phyloP scores from a whole-genome alignment of 2,113 vertebrate species.

The Corythaeola cristata region DNA sequence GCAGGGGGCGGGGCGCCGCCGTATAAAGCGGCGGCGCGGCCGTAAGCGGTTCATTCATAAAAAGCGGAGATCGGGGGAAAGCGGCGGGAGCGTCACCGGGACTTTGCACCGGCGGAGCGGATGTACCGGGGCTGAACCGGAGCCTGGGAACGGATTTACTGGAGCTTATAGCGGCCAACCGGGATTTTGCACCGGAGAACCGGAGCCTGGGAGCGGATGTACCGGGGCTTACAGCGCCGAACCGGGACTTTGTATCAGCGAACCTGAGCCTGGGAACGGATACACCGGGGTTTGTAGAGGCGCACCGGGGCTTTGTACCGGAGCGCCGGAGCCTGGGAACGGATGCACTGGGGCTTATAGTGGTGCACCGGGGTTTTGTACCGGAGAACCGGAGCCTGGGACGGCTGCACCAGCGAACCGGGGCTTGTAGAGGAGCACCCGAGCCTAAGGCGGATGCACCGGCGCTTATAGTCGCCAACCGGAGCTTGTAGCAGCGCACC shows the following conservation, averaged over 20 bases:
- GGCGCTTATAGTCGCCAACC: no score
- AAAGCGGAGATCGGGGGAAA: constrained; percentile 40
- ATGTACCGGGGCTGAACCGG: background rate
- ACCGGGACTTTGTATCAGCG: background rate
- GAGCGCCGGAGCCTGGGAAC: background rate
- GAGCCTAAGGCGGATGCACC: background rate
- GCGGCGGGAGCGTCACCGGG: background rate
- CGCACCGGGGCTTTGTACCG: background rate
- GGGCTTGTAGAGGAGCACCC: background rate
- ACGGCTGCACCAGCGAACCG: background rate
- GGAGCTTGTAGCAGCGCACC: background rate
- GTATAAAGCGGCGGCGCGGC: constrained; percentile 72
- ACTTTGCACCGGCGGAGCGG: background rate
- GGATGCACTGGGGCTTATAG: background rate
- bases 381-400: background rate
- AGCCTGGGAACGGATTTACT: background rate
- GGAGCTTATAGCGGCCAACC: background rate
- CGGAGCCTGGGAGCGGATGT: background rate
- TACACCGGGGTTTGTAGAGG: background rate
- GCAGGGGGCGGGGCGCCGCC: background rate
- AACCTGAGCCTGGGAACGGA: background rate
- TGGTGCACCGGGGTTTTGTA: background rate
- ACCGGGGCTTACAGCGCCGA: background rate
- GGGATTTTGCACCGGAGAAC: background rate
- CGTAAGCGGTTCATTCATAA: constrained; percentile 90